Evolutionary conservation across 1,140 invertebrate genomes (phyloP).

Genomic region (Eumaeus atala): DNA sequence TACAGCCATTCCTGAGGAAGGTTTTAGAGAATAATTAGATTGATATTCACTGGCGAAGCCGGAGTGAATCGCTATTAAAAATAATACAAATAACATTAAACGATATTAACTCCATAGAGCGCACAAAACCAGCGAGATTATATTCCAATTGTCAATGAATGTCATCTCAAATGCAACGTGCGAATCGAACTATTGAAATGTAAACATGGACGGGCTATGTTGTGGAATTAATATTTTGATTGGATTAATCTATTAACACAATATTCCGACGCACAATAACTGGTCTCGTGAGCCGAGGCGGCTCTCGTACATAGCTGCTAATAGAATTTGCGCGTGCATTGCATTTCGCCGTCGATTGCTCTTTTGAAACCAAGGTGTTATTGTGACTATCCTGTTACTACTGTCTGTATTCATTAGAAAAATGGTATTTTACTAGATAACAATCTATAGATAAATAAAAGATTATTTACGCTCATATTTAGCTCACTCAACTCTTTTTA

Average conservation of each 20-base stretch:
- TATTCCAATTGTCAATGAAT: constrained; percentile 37
- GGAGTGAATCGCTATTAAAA: not conserved
- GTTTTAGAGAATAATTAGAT: too few relatives aligned
- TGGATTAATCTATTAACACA: constrained; percentile 69
- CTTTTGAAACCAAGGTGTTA: too few relatives aligned
- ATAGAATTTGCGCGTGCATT: not conserved
- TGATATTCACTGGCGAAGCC: too few relatives aligned
- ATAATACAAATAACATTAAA: not conserved
- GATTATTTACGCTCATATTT: too few relatives aligned
- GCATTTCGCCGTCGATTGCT: too few relatives aligned
- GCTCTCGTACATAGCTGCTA: not conserved
- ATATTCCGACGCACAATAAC: constrained; percentile 49
- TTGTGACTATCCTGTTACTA: too few relatives aligned
- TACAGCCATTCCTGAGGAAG: too few relatives aligned
- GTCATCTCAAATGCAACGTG: constrained; percentile 48
- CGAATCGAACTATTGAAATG: constrained; percentile 57
- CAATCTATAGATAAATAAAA: too few relatives aligned
- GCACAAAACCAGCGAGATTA: constrained; percentile 23
- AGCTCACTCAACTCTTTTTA: too few relatives aligned
- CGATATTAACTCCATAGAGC: constrained; percentile 7
- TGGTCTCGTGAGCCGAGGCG: constrained; percentile 24
- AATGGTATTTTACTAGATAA: too few relatives aligned
- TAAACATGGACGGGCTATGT: constrained; percentile 56
- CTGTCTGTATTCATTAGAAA: too few relatives aligned
- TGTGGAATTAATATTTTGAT: constrained; percentile 69